Base-by-base conservation (phyloP, 2,888 invertebrate genomes). In the Idaea straminata region DNA sequence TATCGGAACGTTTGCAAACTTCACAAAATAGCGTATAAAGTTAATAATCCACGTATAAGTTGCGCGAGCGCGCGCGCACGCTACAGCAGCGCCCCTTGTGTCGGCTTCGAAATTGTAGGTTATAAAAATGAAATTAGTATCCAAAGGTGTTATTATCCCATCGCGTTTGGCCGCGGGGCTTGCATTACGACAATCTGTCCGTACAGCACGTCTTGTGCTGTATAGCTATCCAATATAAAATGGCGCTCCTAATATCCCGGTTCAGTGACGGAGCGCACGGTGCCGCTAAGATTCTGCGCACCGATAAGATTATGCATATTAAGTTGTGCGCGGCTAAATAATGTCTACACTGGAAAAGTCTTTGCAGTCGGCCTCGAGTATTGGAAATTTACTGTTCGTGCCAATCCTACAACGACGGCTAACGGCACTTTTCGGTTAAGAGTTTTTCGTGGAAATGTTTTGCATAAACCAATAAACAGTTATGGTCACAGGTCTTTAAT, bases 111-210 rank as follows among this genome's bases (percentile, higher is more conserved):
- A 92, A 92, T 92, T 92, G 92, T 91, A 90, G 92, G 92, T 92
- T 92, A 92, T 92, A 92, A 92, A 92, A 92, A 92, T 92, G 91
- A 92, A 92, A 92, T 92, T 92, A 92, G 92, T 92, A 91, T 85
- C 87, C 89, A 89, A 92, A 91, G 91, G 87, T 92, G 91, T 92
- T 92, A 92, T 92, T 92, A 92, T 92, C 92, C 92, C 92, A 92
- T 92, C 92, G 92, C 91, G 88, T 92, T 92, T 91, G 91, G 88
- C 92, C 91, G 88, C 87, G 83, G 84, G 92, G 86, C 92, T 91
- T 92, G 88, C 92, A 92, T 92, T 92, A 92, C 92, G 92, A 92
- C 92, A 92, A 92, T 92, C 92, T 92, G 92, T 92, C 92, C 91
- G 92, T 92, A 92, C 91, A 88, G 92, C 92, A 92, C 92, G 92